Base-by-base conservation (phyloP, 2,797 vertebrate species). In the Anguilla marmorata region DNA sequence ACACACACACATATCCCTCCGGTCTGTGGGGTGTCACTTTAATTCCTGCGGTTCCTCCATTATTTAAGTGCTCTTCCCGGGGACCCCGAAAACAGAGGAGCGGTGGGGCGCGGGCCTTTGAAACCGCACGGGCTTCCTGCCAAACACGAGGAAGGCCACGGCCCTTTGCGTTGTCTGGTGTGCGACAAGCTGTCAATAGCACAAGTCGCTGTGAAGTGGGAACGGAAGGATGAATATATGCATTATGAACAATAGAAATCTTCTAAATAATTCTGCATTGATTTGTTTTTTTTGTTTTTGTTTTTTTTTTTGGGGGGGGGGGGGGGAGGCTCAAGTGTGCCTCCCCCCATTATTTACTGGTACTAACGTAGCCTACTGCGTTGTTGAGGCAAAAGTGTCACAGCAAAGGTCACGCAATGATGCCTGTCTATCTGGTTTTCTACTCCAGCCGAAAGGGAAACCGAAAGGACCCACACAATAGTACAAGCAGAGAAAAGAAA, bases 41-140 rank as follows among this genome's bases (percentile, higher is more conserved):
- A 86, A 76, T 56, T 79, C 63, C 66, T 21, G n/a, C 66, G 6
- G 24, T 30, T 72, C 50, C 9, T 5, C 50, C 86, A 80, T 79
- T 87, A 56, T 80, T 87, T 79, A 86, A 72, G 9, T 76, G 37
- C 52, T 88, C 69, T 60, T 63, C 56, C 72, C 37, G 27, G 69
- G 52, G 27, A 86, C 41, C 41, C 11, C 84, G 14, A 56, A 85
- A 48, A 79, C 33, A 85, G 4, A 58, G 8, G 45, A 45, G 50
- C 52, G 41, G 16, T 69, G 84, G 66, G 84, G 48, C 9, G 50
- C 1, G 37, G 37, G 41, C 84, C 50, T 82, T 52, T 60, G 84
- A 86, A 66, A 41, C 86, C 37, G 3, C 52, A 3, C 16, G 37
- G 69, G 6, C 21, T 52, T 41, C 16, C 56, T 85, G 33, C 12